Evolutionary conservation across 2,113 vertebrate genomes (phyloP), one percentile per base, ranked within the genome.

Genomic region (Pleuronectes platessa): DNA sequence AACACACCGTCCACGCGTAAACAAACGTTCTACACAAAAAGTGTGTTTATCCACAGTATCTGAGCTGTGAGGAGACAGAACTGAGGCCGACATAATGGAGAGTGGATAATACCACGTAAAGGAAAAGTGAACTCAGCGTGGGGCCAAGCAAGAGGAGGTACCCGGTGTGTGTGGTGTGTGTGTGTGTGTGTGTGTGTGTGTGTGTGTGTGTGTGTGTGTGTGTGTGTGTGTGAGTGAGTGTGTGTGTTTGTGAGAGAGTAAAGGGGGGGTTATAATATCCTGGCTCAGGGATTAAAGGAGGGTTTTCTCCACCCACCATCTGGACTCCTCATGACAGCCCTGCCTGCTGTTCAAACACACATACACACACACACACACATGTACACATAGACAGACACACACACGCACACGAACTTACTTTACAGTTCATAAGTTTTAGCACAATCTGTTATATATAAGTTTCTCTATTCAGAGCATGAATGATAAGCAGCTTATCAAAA

Each of bases 241-340:
- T 59, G 68, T 66, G 70, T 23, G 31, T 31, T 0, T 31, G 5
- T 6, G 27, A 0, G 31, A 31, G 6, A 31, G 31, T 31, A 31
- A 1, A 10, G 3, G 24, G 66, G 61, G 59, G 79, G 64, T 73
- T 76, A 71, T 80, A 73, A 89, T 89, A 85, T 89, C 76, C 88
- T 83, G 84, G 89, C 76, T 74, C 69, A 35, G 61, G 88, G 90
- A 92, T 92, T 93, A 92, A 89, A 91, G 58, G 23, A 88, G 70
- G 76, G 85, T 80, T 91, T 88, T 92, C 88, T 92, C 76, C 84
- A 83, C 80, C 71, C 74, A 86, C 92, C 86, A 93, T 92, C 93
- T 93, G 92, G 92, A 89, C 84, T 78, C 85, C 78, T 90, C 85
- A 86, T 90, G 86, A 89, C 81, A 74, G 77, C 78, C 71, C 69